These are phyloP conservation scores for Engystomops pustulosus DNA, from an alignment of 2,113 vertebrate genomes.

Conservation along the genomic window DNA sequence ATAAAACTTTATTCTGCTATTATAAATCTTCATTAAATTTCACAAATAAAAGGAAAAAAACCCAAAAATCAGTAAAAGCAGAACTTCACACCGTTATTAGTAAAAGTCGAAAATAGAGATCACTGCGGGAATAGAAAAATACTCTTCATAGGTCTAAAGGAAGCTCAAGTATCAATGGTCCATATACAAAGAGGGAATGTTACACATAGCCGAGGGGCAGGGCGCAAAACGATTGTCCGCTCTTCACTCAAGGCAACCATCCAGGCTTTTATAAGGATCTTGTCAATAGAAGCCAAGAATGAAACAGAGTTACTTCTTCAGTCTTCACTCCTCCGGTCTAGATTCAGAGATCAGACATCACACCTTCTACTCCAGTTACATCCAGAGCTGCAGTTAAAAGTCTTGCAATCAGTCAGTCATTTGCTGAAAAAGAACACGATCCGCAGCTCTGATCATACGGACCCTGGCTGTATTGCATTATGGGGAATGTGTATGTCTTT, in stretches of 20 bases:
- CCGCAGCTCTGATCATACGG: no score
- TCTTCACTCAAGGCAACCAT: not conserved
- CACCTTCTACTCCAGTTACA: not conserved
- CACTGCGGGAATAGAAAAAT: not conserved
- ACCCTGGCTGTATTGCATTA: no score
- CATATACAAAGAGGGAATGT: slow-evolving; percentile 5
- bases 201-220: not conserved
- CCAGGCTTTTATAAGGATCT: no score
- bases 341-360: not conserved
- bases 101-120: not conserved
- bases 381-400: not conserved
- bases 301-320: no score
- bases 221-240: not conserved
- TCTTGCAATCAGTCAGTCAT: no score
- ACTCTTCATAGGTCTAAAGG: not conserved
- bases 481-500: no score
- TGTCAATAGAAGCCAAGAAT: no score
- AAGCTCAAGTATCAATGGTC: not conserved
- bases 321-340: not conserved
- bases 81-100: not conserved
- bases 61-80: not conserved
- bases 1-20: slow-evolving; percentile 24
- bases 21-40: slow-evolving; percentile 25
- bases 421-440: no score
- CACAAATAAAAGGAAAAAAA: not conserved